These are phyloP conservation scores for Misgurnus mizolepis DNA, from an alignment of 2,113 vertebrate species.

Conservation along the genomic window DNA sequence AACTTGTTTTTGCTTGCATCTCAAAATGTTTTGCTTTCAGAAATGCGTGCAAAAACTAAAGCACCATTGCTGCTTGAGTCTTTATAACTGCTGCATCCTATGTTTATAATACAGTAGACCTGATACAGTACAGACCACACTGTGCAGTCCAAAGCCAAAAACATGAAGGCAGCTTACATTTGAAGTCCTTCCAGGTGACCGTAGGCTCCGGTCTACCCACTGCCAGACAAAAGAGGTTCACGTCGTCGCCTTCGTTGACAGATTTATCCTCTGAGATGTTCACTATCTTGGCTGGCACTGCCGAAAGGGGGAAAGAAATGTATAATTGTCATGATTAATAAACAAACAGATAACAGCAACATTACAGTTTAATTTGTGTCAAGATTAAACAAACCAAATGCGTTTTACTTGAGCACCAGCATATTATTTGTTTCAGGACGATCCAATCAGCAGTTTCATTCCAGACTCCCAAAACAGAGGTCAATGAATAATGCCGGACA, in stretches of 20 bases:
- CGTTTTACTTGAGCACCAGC: conserved; percentile 2
- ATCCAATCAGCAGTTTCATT: conserved; percentile 51
- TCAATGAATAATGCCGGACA: conserved; percentile 57
- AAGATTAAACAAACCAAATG: background rate
- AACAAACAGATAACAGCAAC: background rate
- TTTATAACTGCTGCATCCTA: too few species aligned
- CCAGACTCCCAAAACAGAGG: conserved; percentile 45
- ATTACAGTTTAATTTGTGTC: background rate
- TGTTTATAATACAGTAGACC: too few species aligned
- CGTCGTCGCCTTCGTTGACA: conserved; percentile 85
- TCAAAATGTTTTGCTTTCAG: too few species aligned
- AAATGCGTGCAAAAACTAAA: too few species aligned
- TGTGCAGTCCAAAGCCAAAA: background rate
- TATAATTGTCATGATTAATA: background rate
- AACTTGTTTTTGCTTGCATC: too few species aligned
- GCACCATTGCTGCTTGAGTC: too few species aligned
- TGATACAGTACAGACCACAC: background rate
- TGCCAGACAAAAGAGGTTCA: conserved; percentile 86
- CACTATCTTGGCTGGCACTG: conserved; percentile 88
- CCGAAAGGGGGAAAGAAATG: conserved; percentile 34
- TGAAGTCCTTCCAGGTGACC: conserved; percentile 87
- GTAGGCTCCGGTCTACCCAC: conserved; percentile 87
- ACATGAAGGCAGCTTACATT: conserved; percentile 76
- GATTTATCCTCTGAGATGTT: conserved; percentile 87
- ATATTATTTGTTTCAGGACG: conserved; percentile 39